phyloP scores from a whole-genome alignment of 2,113 vertebrate species.

The Entomyzon cyanotis region DNA sequence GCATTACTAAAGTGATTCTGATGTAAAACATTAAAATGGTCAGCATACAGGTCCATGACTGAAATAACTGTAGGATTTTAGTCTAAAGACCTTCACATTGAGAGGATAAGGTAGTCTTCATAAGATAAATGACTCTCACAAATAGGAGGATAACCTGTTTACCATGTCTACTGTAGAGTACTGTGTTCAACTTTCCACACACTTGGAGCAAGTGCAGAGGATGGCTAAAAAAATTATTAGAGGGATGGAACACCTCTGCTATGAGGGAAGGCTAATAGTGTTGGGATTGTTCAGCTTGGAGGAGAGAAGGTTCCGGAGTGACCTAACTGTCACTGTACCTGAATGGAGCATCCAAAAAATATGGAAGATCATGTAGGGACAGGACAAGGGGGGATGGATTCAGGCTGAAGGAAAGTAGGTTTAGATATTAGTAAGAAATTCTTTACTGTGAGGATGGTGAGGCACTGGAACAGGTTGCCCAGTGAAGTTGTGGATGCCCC shows the following conservation, averaged over 20 bases:
- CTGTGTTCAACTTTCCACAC: not conserved
- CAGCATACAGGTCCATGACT: not conserved
- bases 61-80: not conserved
- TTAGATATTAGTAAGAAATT: not conserved
- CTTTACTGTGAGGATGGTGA: not conserved
- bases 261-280: not conserved
- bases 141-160: not conserved
- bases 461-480: not conserved
- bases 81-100: not conserved
- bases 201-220: not conserved
- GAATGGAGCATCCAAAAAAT: not conserved
- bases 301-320: not conserved
- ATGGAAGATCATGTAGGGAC: too few relatives aligned
- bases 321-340: not conserved
- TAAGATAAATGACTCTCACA: not conserved
- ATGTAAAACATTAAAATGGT: not conserved
- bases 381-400: not conserved
- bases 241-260: not conserved
- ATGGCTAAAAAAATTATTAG: not conserved
- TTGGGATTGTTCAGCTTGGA: not conserved
- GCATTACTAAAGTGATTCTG: not conserved
- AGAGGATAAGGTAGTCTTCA: not conserved
- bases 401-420: not conserved
- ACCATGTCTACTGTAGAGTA: not conserved
- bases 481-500: not conserved